A percentile compares a stretch with the other conserved stretches of the same genome.
Conservation (phyloP, 1,140 invertebrate genomes). For the Drosophila teissieri region DNA sequence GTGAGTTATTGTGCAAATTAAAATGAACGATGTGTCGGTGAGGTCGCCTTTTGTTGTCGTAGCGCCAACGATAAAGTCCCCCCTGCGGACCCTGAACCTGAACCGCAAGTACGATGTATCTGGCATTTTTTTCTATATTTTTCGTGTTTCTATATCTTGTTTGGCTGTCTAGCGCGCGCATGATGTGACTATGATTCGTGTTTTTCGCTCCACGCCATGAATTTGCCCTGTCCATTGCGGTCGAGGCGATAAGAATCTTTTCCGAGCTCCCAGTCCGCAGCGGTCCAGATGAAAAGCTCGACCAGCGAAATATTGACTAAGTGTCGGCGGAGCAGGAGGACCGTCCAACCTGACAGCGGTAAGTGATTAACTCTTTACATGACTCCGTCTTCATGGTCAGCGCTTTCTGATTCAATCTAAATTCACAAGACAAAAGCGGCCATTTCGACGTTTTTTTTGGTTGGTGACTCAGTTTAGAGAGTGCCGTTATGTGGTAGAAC, state of each 20-base stretch:
- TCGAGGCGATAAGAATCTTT: conserved; percentile 46
- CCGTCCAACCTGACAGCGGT: conserved; percentile 39
- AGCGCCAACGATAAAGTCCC: conserved; percentile 56
- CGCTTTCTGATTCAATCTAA: conserved; percentile 39
- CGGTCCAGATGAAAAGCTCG: conserved; percentile 48
- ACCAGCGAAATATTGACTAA: conserved; percentile 43
- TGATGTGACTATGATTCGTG: conserved; percentile 55
- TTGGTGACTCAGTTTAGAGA: conserved; percentile 42
- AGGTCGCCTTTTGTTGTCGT: conserved; percentile 72
- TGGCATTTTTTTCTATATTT: conserved; percentile 17
- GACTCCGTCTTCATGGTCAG: conserved; percentile 26
- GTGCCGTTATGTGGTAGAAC: conserved; percentile 41
- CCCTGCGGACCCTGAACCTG: conserved; percentile 21
- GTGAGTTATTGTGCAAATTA: conserved; percentile 77
- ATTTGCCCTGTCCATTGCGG: conserved; percentile 49
- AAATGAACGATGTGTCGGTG: conserved; percentile 82
- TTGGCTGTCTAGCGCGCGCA: conserved; percentile 42
- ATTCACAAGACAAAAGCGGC: conserved; percentile 50
- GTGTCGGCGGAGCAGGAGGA: not conserved
- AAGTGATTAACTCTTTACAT: conserved; percentile 54
- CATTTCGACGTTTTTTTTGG: conserved; percentile 21
- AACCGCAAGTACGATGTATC: conserved; percentile 41
- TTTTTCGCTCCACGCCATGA: conserved; percentile 36
- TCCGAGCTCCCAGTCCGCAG: conserved; percentile 21
- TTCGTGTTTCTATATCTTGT: conserved; percentile 34